Evolutionary conservation across 2,888 invertebrate species (phyloP), one percentile per base, ranked within the genome.

Genomic region (Hetaerina titia): DNA sequence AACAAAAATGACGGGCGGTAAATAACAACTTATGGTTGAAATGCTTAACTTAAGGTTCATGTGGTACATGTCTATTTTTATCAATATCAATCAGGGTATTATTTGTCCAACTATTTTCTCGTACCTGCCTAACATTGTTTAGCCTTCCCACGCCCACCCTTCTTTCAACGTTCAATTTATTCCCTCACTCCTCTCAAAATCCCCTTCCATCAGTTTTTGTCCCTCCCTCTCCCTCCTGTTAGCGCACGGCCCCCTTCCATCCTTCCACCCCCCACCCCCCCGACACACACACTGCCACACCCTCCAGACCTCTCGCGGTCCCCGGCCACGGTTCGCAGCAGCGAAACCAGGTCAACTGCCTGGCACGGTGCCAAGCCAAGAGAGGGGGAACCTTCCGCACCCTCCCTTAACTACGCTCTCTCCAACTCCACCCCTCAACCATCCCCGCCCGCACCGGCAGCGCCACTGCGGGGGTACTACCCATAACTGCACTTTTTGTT

Each of bases 401-500:
- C 69, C 69, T 13, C 0, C 69, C 69, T 45, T 45, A 45, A 45
- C 45, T 45, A 45, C 45, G 45, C 45, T 45, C 45, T 45, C 45
- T 4, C 45, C 45, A 45, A 45, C n/a, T 17, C 69, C 81, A 31
- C 11, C 81, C 31, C 81, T 31, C 81, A 81, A 25, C 31, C 81
- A 5, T 22, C 22, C 81, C 60, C 64, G 45, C 64, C 69, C 56
- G 74, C 92, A 69, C 45, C 69, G n/a, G 56, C 90, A 90, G 90
- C 90, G 63, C 90, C 90, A 63, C 90, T 63, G 90, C 90, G 64
- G 64, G 45, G 45, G 64, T 74, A 56, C 69, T 92, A 92, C 69
- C 92, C 92, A 92, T 92, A 92, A 92, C 92, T 92, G 45, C 92
- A 69, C 92, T 92, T 92, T 92, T 92, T 92, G 81, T 81, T 81